phyloP scores from a whole-genome alignment of 2,888 invertebrate genomes.

The Brachyopa scutellaris region DNA sequence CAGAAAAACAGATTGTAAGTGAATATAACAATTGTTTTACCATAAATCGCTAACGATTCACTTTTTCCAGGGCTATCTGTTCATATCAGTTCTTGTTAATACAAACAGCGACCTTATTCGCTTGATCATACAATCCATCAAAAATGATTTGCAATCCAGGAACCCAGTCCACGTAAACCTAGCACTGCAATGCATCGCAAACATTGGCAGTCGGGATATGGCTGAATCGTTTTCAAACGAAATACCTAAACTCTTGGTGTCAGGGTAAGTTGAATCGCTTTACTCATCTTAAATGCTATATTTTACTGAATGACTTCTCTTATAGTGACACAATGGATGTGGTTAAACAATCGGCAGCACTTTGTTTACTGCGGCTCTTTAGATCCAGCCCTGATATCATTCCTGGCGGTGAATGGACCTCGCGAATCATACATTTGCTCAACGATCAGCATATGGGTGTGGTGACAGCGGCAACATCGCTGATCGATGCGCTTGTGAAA shows the following conservation, averaged over 20 bases:
- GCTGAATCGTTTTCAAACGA: slow-evolving; percentile 99
- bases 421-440: slow-evolving; percentile 97
- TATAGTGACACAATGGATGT: slow-evolving; percentile 98
- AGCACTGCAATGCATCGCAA: slow-evolving; percentile 99
- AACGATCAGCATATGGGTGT: slow-evolving; percentile 99
- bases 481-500: slow-evolving; percentile 99
- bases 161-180: slow-evolving; percentile 99
- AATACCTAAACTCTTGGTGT: slow-evolving; percentile 98
- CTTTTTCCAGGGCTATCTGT: slow-evolving; percentile 93
- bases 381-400: slow-evolving; percentile 98
- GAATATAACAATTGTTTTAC: slow-evolving; percentile 15
- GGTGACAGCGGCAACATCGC: slow-evolving; percentile 98
- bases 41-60: neutral
- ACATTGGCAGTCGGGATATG: slow-evolving; percentile 99
- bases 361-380: slow-evolving; percentile 96
- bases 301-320: too few species aligned
- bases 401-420: slow-evolving; percentile 99
- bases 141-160: slow-evolving; percentile 97
- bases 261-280: slow-evolving; percentile 88
- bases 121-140: slow-evolving; percentile 99
- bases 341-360: slow-evolving; percentile 99
- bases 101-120: slow-evolving; percentile 99
- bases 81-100: slow-evolving; percentile 99
- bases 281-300: too few species aligned
- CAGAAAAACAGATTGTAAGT: slow-evolving; percentile 99